Base-by-base conservation (phyloP, 2,888 invertebrate genomes). In the Drosophila lutescens region DNA sequence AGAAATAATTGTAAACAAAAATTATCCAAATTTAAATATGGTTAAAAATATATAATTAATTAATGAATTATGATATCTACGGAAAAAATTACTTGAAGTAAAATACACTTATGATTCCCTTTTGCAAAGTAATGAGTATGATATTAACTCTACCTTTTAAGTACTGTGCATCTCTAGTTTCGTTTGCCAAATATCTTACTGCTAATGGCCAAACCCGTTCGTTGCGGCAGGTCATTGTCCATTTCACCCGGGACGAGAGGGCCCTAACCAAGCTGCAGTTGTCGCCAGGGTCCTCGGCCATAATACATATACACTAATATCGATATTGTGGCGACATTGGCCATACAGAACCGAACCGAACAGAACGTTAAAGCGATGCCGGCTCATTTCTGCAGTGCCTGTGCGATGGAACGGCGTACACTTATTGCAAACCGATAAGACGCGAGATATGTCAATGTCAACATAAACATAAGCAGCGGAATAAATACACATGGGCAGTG, bases 401-500 rank as follows among this genome's bases (percentile, higher is more conserved):
- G 20, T 43, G 41, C 34, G 58, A 72, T 73, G 74, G 61, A 62
- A 65, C 66, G 71, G 73, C 50, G 75, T 65, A 79, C 69, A 72
- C 77, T 75, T 76, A 66, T 71, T 76, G 76, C 67, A 59, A 79
- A 67, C 79, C 79, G 77, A 70, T 63, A 63, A 63, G 63, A 63
- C 62, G 62, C 62, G 62, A 63, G 62, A 63, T 63, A 63, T 69
- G 69, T 69, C 69, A 69, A 69, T 69, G 69, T 59, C 69, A 69
- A 69, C 69, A 69, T 69, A 69, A 69, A 70, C 69, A 69, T 69
- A 69, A 78, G 66, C 76, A 71, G 57, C 63, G 57, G 71, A 67
- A 76, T 79, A 73, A 77, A 79, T 77, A 66, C 77, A 79, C 80
- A 70, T 74, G 78, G 80, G 60, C 71, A 76, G 62, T 62, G 47